A percentile compares a stretch with the other conserved stretches of the same genome.
phyloP scores from a whole-genome alignment of 2,113 vertebrate species.

The Upupa epops region DNA sequence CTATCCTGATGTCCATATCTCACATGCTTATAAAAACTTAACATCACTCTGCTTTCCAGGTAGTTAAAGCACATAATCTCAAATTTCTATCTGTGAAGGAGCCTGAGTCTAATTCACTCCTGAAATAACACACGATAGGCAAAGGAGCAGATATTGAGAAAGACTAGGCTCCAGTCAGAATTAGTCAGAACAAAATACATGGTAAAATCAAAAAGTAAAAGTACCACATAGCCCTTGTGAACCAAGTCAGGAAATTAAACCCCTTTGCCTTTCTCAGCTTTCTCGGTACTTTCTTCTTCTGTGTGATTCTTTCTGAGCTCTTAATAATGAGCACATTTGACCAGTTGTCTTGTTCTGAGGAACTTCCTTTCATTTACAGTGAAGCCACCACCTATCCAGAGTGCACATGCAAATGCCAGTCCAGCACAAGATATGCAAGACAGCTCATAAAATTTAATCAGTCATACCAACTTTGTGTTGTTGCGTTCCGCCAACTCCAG shows the following conservation, averaged over 20 bases:
- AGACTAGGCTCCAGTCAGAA: not conserved
- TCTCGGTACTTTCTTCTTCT: not conserved
- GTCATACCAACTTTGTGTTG: not conserved
- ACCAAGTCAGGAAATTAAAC: not conserved
- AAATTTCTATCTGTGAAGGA: not conserved
- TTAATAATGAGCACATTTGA: not conserved
- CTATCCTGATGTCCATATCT: fast-evolving
- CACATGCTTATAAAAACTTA: not conserved
- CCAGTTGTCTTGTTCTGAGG: not conserved
- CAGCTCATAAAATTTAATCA: not conserved
- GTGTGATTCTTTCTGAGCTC: not conserved
- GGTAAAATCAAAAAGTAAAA: not conserved
- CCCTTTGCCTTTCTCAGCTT: not conserved
- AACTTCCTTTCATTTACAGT: not conserved
- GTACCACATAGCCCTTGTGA: not conserved
- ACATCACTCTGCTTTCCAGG: not conserved
- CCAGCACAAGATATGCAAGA: not conserved
- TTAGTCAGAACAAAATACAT: not conserved
- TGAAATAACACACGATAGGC: not conserved
- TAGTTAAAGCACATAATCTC: not conserved
- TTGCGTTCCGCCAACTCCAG: not conserved
- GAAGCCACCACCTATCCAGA: not conserved
- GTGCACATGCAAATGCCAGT: not conserved
- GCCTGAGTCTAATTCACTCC: not conserved
- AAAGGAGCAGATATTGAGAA: not conserved